Evolutionary conservation across 2,113 vertebrate species (phyloP).

Genomic region (Tragelaphus strepsiceros): DNA sequence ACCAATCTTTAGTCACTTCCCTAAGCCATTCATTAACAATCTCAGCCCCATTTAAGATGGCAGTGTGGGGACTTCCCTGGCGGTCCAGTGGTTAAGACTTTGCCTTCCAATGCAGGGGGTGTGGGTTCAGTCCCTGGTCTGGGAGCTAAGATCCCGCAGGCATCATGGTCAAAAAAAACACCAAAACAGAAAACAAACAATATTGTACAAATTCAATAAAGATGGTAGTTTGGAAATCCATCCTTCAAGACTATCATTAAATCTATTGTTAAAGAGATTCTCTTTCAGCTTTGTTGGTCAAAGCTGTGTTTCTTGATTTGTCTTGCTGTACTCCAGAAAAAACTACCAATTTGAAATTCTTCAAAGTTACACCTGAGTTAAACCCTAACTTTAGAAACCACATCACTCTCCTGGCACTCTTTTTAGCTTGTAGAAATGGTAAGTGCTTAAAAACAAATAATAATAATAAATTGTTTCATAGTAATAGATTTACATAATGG

Average conservation of each 20-base stretch:
- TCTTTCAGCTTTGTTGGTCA: background rate
- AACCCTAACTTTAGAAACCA: background rate
- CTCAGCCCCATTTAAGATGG: background rate
- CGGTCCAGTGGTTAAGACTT: background rate
- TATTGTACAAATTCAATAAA: background rate
- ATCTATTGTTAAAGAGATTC: background rate
- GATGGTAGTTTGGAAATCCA: background rate
- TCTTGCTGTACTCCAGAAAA: background rate
- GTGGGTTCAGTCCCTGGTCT: background rate
- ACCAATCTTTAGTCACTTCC: background rate
- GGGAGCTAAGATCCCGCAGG: rapidly evolving
- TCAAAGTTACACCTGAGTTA: background rate
- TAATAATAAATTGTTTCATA: background rate
- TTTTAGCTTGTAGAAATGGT: background rate
- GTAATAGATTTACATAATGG: background rate
- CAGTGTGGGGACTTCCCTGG: background rate
- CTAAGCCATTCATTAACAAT: background rate
- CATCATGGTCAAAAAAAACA: background rate
- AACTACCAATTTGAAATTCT: background rate
- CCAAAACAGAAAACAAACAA: background rate
- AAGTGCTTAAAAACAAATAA: constrained; percentile 18
- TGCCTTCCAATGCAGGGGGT: background rate
- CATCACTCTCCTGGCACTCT: background rate
- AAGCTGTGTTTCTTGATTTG: background rate
- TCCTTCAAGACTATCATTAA: background rate